phyloP scores from a whole-genome alignment of 64 coral and sea anemone species.

The Montipora capricornis region DNA sequence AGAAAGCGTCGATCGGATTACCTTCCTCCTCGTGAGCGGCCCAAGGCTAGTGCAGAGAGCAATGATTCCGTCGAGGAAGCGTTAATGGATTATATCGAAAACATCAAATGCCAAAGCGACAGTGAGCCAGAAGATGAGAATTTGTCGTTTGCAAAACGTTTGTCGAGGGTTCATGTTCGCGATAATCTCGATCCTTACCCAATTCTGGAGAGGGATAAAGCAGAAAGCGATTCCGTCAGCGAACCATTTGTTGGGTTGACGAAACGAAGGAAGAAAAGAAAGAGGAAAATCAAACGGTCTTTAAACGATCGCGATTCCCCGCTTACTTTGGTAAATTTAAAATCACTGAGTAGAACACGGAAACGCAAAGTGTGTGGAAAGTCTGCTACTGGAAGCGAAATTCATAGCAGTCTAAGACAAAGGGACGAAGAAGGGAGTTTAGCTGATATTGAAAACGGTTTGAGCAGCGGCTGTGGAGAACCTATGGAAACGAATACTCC shows the following conservation, averaged over 20 bases:
- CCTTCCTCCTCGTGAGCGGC: constrained; percentile 71
- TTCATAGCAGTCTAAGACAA: constrained; percentile 33
- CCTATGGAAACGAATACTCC: constrained; percentile 1
- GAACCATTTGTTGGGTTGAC: constrained; percentile 67
- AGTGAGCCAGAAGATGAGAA: constrained; percentile 74
- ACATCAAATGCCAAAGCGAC: constrained; percentile 95
- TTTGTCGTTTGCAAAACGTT: constrained; percentile 55
- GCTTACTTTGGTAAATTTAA: constrained; percentile 6
- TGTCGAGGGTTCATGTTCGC: constrained; percentile 41
- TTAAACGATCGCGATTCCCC: constrained; percentile 41
- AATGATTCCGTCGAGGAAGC: constrained; percentile 97
- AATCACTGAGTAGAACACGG: constrained; percentile 27
- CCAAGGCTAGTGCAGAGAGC: constrained; percentile 80
- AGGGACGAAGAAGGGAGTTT: constrained; percentile 65
- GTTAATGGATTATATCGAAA: constrained; percentile 93
- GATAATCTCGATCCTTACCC: constrained; percentile 76
- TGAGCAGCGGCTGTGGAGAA: constrained; percentile 36
- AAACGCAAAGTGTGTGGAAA: constrained; percentile 51
- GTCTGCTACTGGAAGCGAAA: constrained; percentile 40
- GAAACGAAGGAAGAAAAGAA: constrained; percentile 76
- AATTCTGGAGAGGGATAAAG: constrained; percentile 74
- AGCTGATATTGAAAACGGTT: constrained; percentile 48
- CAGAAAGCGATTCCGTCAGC: constrained; percentile 76
- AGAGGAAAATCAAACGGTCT: constrained; percentile 70
- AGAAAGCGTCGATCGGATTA: constrained; percentile 92